Evolutionary conservation across 2,113 vertebrate genomes (phyloP).

Genomic region (Fregetta grallaria): DNA sequence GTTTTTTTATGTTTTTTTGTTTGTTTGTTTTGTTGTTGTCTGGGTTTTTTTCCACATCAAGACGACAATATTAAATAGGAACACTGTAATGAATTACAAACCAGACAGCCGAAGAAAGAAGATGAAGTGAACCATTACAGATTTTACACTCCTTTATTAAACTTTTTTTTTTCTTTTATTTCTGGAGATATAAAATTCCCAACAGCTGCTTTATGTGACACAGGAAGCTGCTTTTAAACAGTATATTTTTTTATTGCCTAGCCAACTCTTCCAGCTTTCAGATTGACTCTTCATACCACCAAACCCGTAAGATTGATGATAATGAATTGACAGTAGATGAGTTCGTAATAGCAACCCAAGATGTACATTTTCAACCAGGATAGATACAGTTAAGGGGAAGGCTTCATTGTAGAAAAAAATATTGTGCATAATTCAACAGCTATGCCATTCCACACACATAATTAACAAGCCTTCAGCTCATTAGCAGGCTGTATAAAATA

Average conservation of each 20-base stretch:
- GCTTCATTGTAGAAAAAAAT: constrained; percentile 15
- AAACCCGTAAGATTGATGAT: neutral
- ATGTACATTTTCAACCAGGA: neutral
- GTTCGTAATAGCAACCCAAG: neutral
- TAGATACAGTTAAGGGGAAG: constrained; percentile 7
- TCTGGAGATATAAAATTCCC: neutral
- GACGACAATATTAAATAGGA: constrained; percentile 25
- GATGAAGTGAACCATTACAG: neutral
- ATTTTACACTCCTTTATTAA: neutral
- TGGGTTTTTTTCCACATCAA: neutral
- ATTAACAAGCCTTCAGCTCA: constrained; percentile 65
- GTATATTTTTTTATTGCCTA: neutral
- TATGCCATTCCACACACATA: constrained; percentile 44
- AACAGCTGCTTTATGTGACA: neutral
- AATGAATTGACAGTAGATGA: neutral
- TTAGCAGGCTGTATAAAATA: constrained; percentile 64
- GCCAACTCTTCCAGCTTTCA: neutral
- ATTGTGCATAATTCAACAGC: constrained; percentile 60
- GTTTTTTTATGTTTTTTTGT: too few relatives aligned
- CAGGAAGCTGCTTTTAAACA: neutral
- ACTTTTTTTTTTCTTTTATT: neutral
- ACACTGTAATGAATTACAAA: neutral
- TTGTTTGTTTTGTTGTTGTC: neutral
- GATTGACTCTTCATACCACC: neutral
- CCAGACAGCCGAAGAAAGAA: neutral